Base-by-base conservation (phyloP, 2,113 vertebrate species). In the Typhlomys cinereus region DNA sequence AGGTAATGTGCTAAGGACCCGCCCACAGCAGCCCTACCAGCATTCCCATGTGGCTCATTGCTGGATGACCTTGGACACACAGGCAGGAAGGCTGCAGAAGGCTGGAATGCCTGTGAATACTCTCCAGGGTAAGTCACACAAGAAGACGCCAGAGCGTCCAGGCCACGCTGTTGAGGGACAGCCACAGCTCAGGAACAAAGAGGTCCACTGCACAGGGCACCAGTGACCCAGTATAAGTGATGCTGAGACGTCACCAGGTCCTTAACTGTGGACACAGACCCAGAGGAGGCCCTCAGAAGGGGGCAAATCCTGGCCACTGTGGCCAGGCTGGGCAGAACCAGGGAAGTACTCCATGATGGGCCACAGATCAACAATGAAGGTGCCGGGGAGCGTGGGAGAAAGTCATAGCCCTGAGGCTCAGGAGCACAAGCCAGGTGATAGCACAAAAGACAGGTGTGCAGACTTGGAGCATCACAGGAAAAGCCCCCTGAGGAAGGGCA, bases 141-240 rank as follows among this genome's bases (percentile, higher is more conserved):
- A 71, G 50, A 81, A 0, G 23, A 69, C 25, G 44, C 8, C 10
- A 21, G 18, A 50, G 27, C 15, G 25, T 21, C 20, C 27, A 6
- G 20, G 52, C 34, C 7, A 46, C 8, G 14, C 0, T 36, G 0
- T n/a, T n/a, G n/a, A n/a, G n/a, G n/a, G n/a, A n/a, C n/a, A n/a
- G n/a, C n/a, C n/a, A n/a, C n/a, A n/a, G n/a, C 27, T 23, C 0
- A 2, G 48, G 31, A 9, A 48, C 39, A 41, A 12, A 74, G 66
- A 80, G 25, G 18, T n/a, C 5, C 14, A 10, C 5, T 2, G 5
- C 50, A 27, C 39, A 2, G 20, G 25, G 31, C 2, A 4, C 20
- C 21, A 29, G 52, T 61, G 36, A 18, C 20, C 31, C 3, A 8
- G 31, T 29, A 14, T 44, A 74, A 17, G 23, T 31, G 31, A 7